Base-by-base conservation (phyloP, 2,113 vertebrate species). In the Lagopus leucura region DNA sequence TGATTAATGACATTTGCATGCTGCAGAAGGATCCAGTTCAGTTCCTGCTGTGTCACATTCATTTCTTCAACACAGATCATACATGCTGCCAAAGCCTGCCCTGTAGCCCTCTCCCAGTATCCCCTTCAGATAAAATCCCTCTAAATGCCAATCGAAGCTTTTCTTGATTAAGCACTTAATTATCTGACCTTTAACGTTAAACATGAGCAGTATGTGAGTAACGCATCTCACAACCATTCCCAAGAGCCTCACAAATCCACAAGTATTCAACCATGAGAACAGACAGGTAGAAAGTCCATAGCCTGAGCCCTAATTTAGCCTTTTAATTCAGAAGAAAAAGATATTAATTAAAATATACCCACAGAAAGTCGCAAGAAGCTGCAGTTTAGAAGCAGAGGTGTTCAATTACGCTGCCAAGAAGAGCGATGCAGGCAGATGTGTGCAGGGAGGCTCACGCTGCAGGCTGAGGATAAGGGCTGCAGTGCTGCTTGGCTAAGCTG, bases 1-100 rank as follows among this genome's bases (percentile, higher is more conserved):
- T 92, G 92, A 86, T 90, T 86, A 90, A 96, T 58, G 75, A 52
- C 86, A 73, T 73, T 58, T 81, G 32, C 77, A 67, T 63, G 52
- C 85, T 90, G 72, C 82, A 76, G 61, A 91, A 85, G 61, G 71
- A 89, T 89, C 48, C 57, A 86, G 18, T 66, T 86, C 69, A 70
- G 74, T 65, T 88, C 89, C 88, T 40, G 34, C 82, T 63, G 54
- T 43, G 67, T 38, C 75, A 71, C 72, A 74, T 45, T 89, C 22
- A 36, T 63, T 80, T 67, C 48, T 75, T 50, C 75, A 87, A 28
- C 30, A 84, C 60, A 71, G 79, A 45, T 12, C 40, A 48, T 22
- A 50, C 17, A 10, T 24, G 12, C 57, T 91, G 86, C 69, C 78
- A 76, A 90, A 34, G 40, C 17, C 42, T 60, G 47, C 52, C 61